Evolutionary conservation across 1,140 invertebrate species (phyloP), one percentile per base, ranked within the genome.

Genomic region (Drosophila grimshawi): DNA sequence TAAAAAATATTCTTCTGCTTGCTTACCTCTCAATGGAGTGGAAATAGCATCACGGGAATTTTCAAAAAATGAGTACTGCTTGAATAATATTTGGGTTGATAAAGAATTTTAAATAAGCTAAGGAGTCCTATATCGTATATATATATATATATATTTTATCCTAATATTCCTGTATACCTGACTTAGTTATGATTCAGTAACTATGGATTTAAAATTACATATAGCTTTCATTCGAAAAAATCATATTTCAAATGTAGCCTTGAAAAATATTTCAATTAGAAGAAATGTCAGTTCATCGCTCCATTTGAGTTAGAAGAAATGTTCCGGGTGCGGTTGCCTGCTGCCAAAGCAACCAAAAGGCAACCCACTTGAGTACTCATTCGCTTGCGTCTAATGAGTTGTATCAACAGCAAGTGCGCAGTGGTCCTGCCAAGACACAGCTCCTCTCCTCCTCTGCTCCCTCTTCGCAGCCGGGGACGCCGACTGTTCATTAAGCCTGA

Each of bases 361-460:
- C 78, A 63, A 80, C 67, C 73, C 83, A 88, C 83, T 88, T 88
- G 85, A 88, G 69, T 80, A 83, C 80, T 80, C 83, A 88, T 80
- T 88, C 85, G 85, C 51, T 88, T 88, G 83, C 85, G 80, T 88
- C 83, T 88, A 88, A 88, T 88, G 83, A 88, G 83, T 88, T 88
- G 83, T 88, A 89, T 88, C 83, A 88, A 88, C 83, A 88, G 64
- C 83, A 89, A 86, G 83, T 82, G 63, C 63, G 55, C 61, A 19
- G 27, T 48, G 41, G 11, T 62, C 48, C 41, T 56, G 77, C 59
- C 69, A 77, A 60, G 62, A 63, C 43, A 53, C 69, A 41, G 53
- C 39, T 52, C 11, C 64, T 39, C 19, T 39, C 29, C 49, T 43
- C n/a, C 39, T 43, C 10, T 43, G 39, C 3, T n/a, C 39, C 39